Evolutionary conservation across 2,888 invertebrate species (phyloP), one percentile per base, ranked within the genome.

Genomic region (Ceraclea dissimilis): DNA sequence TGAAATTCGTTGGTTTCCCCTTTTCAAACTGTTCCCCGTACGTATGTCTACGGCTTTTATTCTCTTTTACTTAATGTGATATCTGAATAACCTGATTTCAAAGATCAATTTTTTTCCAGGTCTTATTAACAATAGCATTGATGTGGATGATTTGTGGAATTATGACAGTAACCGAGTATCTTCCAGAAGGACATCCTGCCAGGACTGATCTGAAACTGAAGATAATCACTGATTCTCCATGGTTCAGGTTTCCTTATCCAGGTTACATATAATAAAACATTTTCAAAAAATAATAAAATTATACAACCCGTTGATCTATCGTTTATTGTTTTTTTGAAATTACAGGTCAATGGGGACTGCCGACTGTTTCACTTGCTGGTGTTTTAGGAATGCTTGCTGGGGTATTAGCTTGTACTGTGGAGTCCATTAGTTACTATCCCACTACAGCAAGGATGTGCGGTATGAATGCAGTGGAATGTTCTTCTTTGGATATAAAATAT

Each of bases 351-450:
- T 90, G 89, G 84, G 90, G 90, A 0, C 60, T 69, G 20, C 89
- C 90, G 0, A 86, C 86, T 0, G 84, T 89, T 2, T 85, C 83
- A 33, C 73, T 85, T 49, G 80, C 82, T 1, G 86, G 87, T 0
- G 86, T 88, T 13, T 71, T 89, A 56, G 89, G 89, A 2, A 86
- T 90, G 83, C 65, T 89, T 54, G 88, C 88, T 0, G 90, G 88
- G 0, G 87, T 89, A 19, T 68, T 89, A 31, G 87, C 88, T 1
- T 88, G 89, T 63, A 87, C 88, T 0, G 85, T 90, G 13, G 90
- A 90, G 70, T 88, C 88, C 2, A 84, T 93, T 59, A 91, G 92
- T 65, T 93, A 93, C 69, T 94, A 93, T 72, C 90, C 92, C 52
- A 92, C 92, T n/a, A 90, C 91, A 1, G 90, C 93, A 0, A 79